Conservation (phyloP, 2,113 vertebrate species). For the Aphelocoma coerulescens region DNA sequence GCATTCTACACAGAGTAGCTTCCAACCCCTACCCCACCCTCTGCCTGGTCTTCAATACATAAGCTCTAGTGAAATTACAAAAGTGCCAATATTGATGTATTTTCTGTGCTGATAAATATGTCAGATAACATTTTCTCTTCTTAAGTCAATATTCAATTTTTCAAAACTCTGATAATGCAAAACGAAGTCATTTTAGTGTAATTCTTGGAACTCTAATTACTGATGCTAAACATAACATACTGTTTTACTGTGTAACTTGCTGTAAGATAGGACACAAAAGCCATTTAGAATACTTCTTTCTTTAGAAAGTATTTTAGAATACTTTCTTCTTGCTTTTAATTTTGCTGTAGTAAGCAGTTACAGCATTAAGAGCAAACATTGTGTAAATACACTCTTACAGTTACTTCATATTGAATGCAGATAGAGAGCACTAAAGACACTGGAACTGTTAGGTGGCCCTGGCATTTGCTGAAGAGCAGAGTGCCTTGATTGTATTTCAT, state of each 20-base stretch:
- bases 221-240: neutral
- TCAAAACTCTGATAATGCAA: neutral
- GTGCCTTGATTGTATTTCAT: neutral
- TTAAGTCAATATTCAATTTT: neutral
- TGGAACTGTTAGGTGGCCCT: neutral
- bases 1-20: neutral
- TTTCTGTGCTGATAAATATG: neutral
- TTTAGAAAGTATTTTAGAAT: neutral
- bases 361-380: neutral
- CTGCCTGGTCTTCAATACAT: neutral
- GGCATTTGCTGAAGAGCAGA: neutral
- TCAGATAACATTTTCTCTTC: neutral
- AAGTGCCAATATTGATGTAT: neutral
- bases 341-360: neutral
- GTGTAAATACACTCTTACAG: neutral
- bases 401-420: neutral
- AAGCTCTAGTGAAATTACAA: neutral
- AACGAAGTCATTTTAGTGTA: neutral
- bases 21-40: neutral
- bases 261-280: neutral
- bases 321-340: neutral
- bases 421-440: neutral
- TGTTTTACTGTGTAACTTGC: neutral
- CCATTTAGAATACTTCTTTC: neutral
- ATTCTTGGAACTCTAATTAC: neutral